Base-by-base conservation (phyloP, 2,888 invertebrate genomes). In the Ichneumon xanthorius region DNA sequence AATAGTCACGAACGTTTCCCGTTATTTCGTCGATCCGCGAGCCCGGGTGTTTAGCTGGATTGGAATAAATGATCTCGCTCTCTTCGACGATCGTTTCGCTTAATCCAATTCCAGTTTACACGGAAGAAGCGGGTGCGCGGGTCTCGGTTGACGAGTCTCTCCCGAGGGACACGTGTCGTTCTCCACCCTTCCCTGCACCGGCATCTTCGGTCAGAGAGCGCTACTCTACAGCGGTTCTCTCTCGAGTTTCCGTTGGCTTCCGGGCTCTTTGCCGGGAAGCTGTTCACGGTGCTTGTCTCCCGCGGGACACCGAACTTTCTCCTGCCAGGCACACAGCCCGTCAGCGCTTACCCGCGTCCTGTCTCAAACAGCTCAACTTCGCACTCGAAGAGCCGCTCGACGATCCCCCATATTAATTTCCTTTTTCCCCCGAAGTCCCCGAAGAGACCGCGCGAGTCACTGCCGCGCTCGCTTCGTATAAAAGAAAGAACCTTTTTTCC, bases 281-380 rank as follows among this genome's bases (percentile, higher is more conserved):
- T 68, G 26, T 58, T 55, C 53, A 63, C 33, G 26, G 22, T 76
- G 26, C 65, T 55, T 37, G n/a, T n/a, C 53, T 80, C 76, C 71
- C 55, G 37, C 67, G 84, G 76, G 76, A 80, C 58, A 45, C 53
- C 58, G 30, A 80, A 80, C 65, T 72, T 84, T 80, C 55, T 22
- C 68, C 40, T 65, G 68, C 63, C 63, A 61, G 58, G 19, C 50
- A 67, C 45, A 80, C 55, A 80, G 11, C 40, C 53, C 63, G 65
- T 70, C 53, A 33, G 50, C 65, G 53, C 58, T n/a, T 53, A 40
- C 67, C 40, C 7, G 22, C 19, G 76, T 37, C 65, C 37, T 53
- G 55, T 76, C 58, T 33, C 65, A 37, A 80, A 80, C 48, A 76
- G 45, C 55, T 76, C 26, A 65, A 72, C 48, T 50, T 68, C 33